Evolutionary conservation across 2,113 vertebrate genomes (phyloP).

Genomic region (Elephas maximus): DNA sequence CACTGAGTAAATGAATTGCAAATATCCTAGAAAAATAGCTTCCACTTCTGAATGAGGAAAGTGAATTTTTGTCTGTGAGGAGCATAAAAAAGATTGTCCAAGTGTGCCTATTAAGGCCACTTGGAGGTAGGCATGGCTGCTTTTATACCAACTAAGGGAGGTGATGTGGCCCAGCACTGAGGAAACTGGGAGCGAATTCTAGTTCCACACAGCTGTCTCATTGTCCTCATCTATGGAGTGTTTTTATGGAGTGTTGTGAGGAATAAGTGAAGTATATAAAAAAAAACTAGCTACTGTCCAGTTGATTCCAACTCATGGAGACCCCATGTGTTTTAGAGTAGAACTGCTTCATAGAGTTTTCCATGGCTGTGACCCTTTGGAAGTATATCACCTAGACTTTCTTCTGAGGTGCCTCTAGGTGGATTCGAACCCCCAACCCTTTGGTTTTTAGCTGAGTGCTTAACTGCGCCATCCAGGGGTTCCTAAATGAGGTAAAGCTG

Average conservation of each 20-base stretch:
- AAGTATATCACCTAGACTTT: background rate
- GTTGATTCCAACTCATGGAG: too few species aligned
- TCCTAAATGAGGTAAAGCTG: background rate
- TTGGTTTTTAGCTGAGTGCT: background rate
- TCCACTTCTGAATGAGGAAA: background rate
- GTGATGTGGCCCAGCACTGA: accelerated
- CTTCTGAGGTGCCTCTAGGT: background rate
- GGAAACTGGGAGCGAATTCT: background rate
- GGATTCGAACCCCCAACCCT: background rate
- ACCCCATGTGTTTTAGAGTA: background rate
- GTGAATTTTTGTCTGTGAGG: constrained; percentile 49
- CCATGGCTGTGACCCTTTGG: background rate
- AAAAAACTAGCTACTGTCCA: background rate
- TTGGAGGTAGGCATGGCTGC: constrained; percentile 47
- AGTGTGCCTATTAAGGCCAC: background rate
- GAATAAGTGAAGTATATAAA: background rate
- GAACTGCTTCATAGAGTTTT: background rate
- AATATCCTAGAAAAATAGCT: constrained; percentile 30
- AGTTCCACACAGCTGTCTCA: background rate
- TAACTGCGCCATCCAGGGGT: background rate
- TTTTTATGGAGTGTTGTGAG: background rate
- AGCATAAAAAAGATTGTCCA: constrained; percentile 10
- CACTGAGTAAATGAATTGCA: constrained; percentile 15
- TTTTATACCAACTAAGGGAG: background rate
- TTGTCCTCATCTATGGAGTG: background rate